These are phyloP conservation scores for Anaspis maculata DNA, from an alignment of 2,888 invertebrate species.

Conservation along the genomic window DNA sequence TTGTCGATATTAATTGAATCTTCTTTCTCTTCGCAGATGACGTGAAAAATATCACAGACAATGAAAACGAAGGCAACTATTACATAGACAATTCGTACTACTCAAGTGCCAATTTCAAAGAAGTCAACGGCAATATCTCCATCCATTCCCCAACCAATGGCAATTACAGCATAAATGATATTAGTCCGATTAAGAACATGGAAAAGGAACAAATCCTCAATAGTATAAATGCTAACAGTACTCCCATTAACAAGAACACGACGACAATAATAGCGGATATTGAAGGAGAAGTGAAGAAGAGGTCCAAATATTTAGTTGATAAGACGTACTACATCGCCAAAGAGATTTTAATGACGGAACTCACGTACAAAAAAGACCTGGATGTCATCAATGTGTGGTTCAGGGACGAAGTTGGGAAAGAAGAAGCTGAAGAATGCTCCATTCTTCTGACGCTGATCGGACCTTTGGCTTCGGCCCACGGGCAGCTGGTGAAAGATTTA, in stretches of 20 bases:
- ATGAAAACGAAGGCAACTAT: slow-evolving; percentile 17
- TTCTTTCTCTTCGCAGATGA: slow-evolving; percentile 27
- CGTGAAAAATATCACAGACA: slow-evolving; percentile 13
- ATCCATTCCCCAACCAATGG: slow-evolving; percentile 36
- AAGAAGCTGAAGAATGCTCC: slow-evolving; percentile 53
- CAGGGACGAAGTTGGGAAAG: slow-evolving; percentile 52
- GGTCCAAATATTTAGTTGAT: slow-evolving; percentile 41
- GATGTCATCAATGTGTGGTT: slow-evolving; percentile 86
- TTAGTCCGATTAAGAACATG: slow-evolving; percentile 29
- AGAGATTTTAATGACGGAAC: slow-evolving; percentile 90
- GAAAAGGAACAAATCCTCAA: slow-evolving; percentile 39
- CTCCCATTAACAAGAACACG: slow-evolving; percentile 28
- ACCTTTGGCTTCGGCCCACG: slow-evolving; percentile 76
- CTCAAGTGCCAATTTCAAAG: slow-evolving; percentile 40
- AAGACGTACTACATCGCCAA: slow-evolving; percentile 79
- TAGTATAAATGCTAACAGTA: slow-evolving; percentile 36
- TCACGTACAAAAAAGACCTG: slow-evolving; percentile 90
- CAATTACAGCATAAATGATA: slow-evolving; percentile 23
- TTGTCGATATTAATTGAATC: no score
- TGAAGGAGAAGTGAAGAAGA: slow-evolving; percentile 40
- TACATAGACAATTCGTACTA: slow-evolving; percentile 36
- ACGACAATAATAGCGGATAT: slow-evolving; percentile 41
- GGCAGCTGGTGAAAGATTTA: slow-evolving; percentile 68
- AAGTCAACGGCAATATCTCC: slow-evolving; percentile 36
- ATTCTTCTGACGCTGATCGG: slow-evolving; percentile 53